A percentile compares a stretch with the other conserved stretches of the same genome.
Conservation (phyloP, 2,888 invertebrate species). For the Melinopterus prodromus region DNA sequence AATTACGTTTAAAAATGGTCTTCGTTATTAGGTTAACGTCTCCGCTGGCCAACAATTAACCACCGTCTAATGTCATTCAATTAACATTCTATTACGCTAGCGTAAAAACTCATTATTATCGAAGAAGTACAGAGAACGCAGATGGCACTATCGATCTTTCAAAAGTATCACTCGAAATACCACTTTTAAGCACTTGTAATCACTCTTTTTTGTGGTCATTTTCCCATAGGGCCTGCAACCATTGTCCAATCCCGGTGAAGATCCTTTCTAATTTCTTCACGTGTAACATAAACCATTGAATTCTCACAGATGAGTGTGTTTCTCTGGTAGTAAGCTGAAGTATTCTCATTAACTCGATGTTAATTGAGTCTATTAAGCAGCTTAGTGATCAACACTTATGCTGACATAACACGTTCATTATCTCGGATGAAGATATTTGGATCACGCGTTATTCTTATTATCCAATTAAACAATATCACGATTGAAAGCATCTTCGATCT, state of each 20-base stretch:
- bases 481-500: background rate
- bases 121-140: no score
- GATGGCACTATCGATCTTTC: no score
- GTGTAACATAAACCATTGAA: background rate
- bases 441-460: background rate
- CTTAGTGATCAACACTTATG: background rate
- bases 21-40: constrained; percentile 18
- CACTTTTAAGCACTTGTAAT: constrained; percentile 8
- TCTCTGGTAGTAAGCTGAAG: background rate
- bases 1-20: constrained; percentile 18
- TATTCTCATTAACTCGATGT: background rate
- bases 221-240: background rate
- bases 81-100: constrained; percentile 10
- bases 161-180: background rate
- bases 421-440: background rate
- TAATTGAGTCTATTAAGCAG: background rate
- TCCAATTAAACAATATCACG: background rate
- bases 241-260: background rate
- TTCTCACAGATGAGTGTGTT: background rate
- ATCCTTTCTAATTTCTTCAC: background rate
- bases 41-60: constrained; percentile 7
- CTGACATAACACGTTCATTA: background rate
- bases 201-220: background rate
- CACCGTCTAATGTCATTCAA: constrained; percentile 15
- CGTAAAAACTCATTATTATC: background rate